phyloP scores from a whole-genome alignment of 2,113 vertebrate genomes.

The Ammodytes dubius region DNA sequence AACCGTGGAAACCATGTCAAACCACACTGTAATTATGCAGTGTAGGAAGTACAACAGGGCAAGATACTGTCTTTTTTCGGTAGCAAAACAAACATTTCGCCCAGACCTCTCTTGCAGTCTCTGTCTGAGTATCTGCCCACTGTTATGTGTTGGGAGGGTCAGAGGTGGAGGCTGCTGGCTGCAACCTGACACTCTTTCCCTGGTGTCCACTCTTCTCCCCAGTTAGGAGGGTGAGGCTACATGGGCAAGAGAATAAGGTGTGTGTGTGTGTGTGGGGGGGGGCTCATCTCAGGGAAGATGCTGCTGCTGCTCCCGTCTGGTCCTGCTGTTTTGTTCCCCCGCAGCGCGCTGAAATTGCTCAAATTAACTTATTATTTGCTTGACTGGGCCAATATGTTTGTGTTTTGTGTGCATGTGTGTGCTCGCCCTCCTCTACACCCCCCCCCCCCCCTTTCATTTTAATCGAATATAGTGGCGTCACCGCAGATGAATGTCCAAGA shows the following conservation, averaged over 20 bases:
- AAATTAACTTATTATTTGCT: slow-evolving; percentile 91
- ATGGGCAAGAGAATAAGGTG: slow-evolving; percentile 56
- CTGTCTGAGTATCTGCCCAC: not conserved
- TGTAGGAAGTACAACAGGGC: slow-evolving; percentile 48
- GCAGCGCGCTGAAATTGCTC: slow-evolving; percentile 87
- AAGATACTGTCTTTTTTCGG: slow-evolving; percentile 41
- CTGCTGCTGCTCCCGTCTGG: slow-evolving; percentile 73
- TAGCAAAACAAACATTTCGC: slow-evolving; percentile 62
- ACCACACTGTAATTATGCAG: slow-evolving; percentile 69
- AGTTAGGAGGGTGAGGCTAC: slow-evolving; percentile 41
- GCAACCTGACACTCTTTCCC: slow-evolving; percentile 46
- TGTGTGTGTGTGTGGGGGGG: not conserved
- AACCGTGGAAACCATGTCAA: slow-evolving; percentile 71
- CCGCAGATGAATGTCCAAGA: slow-evolving; percentile 73
- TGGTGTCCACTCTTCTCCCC: slow-evolving; percentile 25
- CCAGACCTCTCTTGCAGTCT: slow-evolving; percentile 15
- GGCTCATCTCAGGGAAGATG: slow-evolving; percentile 74
- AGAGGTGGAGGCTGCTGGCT: slow-evolving; percentile 28
- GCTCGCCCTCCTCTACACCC: slow-evolving; percentile 58
- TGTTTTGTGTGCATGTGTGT: slow-evolving; percentile 80
- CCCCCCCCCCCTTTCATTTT: slow-evolving; percentile 62
- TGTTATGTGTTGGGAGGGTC: slow-evolving; percentile 30
- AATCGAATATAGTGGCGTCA: slow-evolving; percentile 83
- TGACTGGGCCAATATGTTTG: slow-evolving; percentile 87
- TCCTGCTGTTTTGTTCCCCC: slow-evolving; percentile 85